Evolutionary conservation across 2,888 invertebrate species (phyloP), one percentile per base, ranked within the genome.

Genomic region (Heteropelma amictum): DNA sequence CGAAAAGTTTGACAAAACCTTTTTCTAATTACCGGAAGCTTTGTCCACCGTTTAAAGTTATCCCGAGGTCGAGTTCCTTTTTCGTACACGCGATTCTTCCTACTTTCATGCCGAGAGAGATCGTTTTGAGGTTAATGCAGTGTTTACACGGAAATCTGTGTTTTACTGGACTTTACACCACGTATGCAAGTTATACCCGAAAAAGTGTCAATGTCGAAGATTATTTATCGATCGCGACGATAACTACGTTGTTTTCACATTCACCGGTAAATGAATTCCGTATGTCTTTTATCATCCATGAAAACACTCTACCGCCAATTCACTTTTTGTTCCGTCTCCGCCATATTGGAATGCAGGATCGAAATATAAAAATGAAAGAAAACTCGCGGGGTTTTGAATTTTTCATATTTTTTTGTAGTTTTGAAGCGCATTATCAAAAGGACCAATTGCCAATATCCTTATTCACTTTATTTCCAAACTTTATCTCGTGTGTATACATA

Each of bases 21-120:
- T 54, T 19, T 58, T 42, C 45, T 63, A 79, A 54, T 83, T 90
- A 95, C 96, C 96, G 93, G 87, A 96, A 96, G 89, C 95, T 95
- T 90, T 96, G 96, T 1, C 96, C 96, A 30, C 96, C 96, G 75
- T 94, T 92, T 70, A 96, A 89, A 0, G 95, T 95, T 19, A 93
- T 92, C 69, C 91, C 85, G 76, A 94, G 89, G 86, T 94, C 93
- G 47, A 94, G 89, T 84, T 94, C 93, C 53, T 88, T 89, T 47
- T 85, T 87, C 67, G 90, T 90, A 82, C 92, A 93, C 21, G 88
- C 17, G 64, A 94, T 85, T 88, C 91, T 92, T 58, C 86, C 86
- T 21, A 78, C 74, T 69, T 77, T 82, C 79, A 83, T 82, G 73
- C 72, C 77, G 30, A 28, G 51, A 19, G 10, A 26, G n/a, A 38